Conservation (phyloP, 2,113 vertebrate species). For the Tonatia bakeri region DNA sequence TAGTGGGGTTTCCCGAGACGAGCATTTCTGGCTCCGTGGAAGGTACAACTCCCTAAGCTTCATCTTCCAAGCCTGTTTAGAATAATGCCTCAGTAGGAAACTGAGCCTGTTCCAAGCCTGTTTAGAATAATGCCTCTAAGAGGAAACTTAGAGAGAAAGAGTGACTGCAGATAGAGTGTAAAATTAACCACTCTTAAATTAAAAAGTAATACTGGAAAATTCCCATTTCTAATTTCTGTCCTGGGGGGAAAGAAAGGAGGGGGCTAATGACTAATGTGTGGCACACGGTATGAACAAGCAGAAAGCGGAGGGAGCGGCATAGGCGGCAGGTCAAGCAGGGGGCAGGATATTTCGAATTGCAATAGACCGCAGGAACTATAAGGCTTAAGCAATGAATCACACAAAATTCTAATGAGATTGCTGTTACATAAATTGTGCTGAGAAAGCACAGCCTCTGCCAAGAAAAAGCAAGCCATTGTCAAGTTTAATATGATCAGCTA, state of each 20-base stretch:
- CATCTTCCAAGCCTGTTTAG: background rate
- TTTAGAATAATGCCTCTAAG: background rate
- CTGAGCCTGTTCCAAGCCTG: background rate
- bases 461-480: slow-evolving; percentile 60
- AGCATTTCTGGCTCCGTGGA: background rate
- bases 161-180: background rate
- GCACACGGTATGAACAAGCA: background rate
- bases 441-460: slow-evolving; percentile 58
- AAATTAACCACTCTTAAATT: background rate
- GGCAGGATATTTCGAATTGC: slow-evolving; percentile 44
- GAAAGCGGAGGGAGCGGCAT: background rate
- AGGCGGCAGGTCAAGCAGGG: slow-evolving; percentile 27
- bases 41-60: background rate
- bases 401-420: slow-evolving; percentile 62
- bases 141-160: background rate
- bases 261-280: background rate
- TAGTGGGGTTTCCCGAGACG: background rate
- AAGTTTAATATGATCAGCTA: slow-evolving; percentile 57
- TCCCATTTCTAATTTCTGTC: background rate
- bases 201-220: background rate
- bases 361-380: slow-evolving; percentile 50
- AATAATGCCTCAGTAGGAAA: background rate
- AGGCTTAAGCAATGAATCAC: slow-evolving; percentile 56
- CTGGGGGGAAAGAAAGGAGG: background rate
- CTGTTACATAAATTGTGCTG: slow-evolving; percentile 62